Evolutionary conservation across 1,140 invertebrate genomes (phyloP).

Genomic region (Neodiprion lecontei): DNA sequence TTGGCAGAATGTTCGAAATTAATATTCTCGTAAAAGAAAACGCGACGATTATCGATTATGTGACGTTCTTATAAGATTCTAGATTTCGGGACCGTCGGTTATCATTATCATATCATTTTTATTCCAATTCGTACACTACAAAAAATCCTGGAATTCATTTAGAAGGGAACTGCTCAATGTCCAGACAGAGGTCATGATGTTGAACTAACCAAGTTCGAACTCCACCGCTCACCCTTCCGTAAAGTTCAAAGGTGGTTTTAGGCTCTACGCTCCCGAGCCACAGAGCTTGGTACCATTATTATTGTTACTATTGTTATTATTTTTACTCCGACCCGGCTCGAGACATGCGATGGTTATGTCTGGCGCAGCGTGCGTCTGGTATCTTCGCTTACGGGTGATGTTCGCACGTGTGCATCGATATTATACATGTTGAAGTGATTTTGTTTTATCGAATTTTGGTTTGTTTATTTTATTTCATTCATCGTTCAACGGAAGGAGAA

Average conservation of each 20-base stretch:
- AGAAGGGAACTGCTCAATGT: too few species aligned
- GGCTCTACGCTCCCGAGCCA: neutral
- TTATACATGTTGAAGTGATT: neutral
- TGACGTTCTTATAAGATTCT: too few species aligned
- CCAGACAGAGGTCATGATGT: too few species aligned
- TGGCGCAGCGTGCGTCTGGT: neutral
- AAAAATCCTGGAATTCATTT: too few species aligned
- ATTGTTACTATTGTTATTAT: neutral
- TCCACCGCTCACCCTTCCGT: neutral
- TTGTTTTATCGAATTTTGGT: neutral
- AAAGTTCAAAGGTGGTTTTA: slow-evolving; percentile 5
- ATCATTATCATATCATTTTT: neutral
- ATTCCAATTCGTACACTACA: too few species aligned
- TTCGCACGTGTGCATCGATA: too few species aligned
- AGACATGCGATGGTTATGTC: neutral
- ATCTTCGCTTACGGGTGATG: neutral
- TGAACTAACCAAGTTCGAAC: neutral
- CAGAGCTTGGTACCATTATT: neutral
- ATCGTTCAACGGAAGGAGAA: too few species aligned
- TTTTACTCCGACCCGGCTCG: neutral
- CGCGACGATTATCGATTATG: too few species aligned
- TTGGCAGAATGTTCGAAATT: too few species aligned
- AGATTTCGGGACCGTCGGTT: neutral
- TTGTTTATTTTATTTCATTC: too few species aligned
- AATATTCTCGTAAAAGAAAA: too few species aligned